Base-by-base conservation (phyloP, 1,140 invertebrate genomes). In the Aphelinus certus region DNA sequence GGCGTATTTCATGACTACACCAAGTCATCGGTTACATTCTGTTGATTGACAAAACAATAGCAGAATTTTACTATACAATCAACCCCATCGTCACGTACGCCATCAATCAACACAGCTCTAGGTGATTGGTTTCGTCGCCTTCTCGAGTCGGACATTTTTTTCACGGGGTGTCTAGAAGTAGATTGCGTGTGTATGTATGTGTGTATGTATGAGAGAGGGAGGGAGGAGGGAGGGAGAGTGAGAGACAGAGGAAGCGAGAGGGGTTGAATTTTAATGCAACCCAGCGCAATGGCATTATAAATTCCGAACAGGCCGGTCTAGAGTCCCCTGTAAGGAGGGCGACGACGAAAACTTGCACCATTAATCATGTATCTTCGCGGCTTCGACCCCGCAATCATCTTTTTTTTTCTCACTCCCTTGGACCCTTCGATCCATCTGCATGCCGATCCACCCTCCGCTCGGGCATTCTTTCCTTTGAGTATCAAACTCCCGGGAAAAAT, bases 201-300 rank as follows among this genome's bases (percentile, higher is more conserved):
- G 26, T 26, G 26, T 26, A 26, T 26, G 26, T 26, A 26, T 26
- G 26, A 26, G 26, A 26, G 26, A 26, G 26, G 26, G 26, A 26
- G 26, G 0, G 26, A 26, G 26, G 26, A 26, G 26, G 26, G 26
- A 26, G 26, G 26, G 26, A 26, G 26, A 26, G 26, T 26, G 26
- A 26, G 26, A 26, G 26, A 26, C 26, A 26, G 26, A 26, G 26
- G 26, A 26, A 26, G 26, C 51, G 4, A 4, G 51, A 60, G 70
- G 80, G 77, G 80, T 77, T 84, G 81, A 82, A 86, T 86, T 84
- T 84, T 85, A 85, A 86, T 84, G 79, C 79, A 76, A 81, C 74
- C 71, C 46, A n/a, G 7, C 71, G 58, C 53, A 26, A 26, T 26
- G 70, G 64, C 80, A 84, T 86, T 86, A 85, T 80, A 81, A 81